phyloP scores from a whole-genome alignment of 2,888 invertebrate species.

The Xestobium rufovillosum region DNA sequence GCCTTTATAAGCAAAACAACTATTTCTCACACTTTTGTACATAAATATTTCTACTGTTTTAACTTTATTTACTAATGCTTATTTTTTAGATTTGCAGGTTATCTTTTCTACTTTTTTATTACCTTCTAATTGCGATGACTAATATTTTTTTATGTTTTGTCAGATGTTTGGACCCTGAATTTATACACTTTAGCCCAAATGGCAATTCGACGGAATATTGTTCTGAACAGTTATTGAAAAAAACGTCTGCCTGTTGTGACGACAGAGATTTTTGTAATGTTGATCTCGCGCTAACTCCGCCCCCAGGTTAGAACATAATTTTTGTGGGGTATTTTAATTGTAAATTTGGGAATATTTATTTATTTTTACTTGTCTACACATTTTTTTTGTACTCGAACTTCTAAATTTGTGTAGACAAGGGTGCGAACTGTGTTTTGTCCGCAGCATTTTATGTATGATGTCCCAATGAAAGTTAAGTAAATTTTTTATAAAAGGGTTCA shows the following conservation, averaged over 20 bases:
- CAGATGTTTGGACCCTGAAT: conserved; percentile 32
- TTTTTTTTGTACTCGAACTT: too few species aligned
- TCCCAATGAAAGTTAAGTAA: too few species aligned
- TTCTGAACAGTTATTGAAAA: conserved; percentile 30
- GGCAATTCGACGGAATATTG: conserved; percentile 33
- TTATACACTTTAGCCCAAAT: conserved; percentile 26
- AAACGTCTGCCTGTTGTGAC: conserved; percentile 53
- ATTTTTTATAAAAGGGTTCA: too few species aligned
- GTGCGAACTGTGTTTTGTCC: too few species aligned
- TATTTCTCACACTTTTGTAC: too few species aligned
- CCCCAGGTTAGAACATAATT: conserved; percentile 22
- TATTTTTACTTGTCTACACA: too few species aligned
- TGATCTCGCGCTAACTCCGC: conserved; percentile 41
- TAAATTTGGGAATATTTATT: conserved; percentile 12
- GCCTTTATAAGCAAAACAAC: too few species aligned
- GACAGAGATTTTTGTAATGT: conserved; percentile 64
- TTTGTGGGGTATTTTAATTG: conserved; percentile 16
- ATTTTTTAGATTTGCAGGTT: conserved; percentile 8
- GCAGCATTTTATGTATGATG: too few species aligned
- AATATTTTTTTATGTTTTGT: conserved; percentile 24
- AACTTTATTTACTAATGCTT: conserved; percentile 13
- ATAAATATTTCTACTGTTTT: too few species aligned
- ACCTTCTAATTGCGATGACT: neutral
- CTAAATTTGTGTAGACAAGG: too few species aligned
- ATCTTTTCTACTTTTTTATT: conserved; percentile 17